These are phyloP conservation scores for Limenitis camilla DNA, from an alignment of 2,888 invertebrate species.

Conservation along the genomic window DNA sequence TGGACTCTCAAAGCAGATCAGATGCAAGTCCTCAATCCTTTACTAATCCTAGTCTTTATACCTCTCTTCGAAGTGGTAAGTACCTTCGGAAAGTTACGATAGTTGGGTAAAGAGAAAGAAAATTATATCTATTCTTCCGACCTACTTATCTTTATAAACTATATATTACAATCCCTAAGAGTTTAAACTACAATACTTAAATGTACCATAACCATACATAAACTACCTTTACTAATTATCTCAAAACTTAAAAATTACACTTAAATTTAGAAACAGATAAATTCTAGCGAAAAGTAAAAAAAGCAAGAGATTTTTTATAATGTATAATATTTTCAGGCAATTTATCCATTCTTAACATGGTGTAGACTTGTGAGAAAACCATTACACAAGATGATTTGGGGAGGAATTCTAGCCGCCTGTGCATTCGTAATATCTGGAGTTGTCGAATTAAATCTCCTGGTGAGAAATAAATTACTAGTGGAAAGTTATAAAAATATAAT, in stretches of 20 bases:
- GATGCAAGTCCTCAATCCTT: slow-evolving; percentile 93
- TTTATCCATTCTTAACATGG: slow-evolving; percentile 87
- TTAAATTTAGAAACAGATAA: too few species aligned
- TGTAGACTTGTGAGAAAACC: slow-evolving; percentile 82
- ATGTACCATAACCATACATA: too few species aligned
- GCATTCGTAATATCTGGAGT: slow-evolving; percentile 92
- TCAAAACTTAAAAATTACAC: too few species aligned
- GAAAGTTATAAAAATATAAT: not conserved
- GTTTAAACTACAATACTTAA: too few species aligned
- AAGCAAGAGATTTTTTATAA: too few species aligned
- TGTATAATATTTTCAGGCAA: slow-evolving; percentile 46
- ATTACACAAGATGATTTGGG: slow-evolving; percentile 89
- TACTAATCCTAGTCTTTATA: slow-evolving; percentile 88
- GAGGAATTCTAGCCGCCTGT: slow-evolving; percentile 87
- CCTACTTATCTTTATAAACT: too few species aligned
- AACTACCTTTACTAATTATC: too few species aligned
- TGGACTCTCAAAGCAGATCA: slow-evolving; percentile 92
- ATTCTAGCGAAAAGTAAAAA: too few species aligned
- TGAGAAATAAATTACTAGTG: slow-evolving; percentile 32
- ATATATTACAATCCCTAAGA: too few species aligned
- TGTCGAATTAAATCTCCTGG: slow-evolving; percentile 86
- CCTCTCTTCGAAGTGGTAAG: slow-evolving; percentile 84
- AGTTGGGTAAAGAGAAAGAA: not conserved
- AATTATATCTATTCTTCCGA: too few species aligned
- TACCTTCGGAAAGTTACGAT: slow-evolving; percentile 7